Conservation (phyloP, 2,888 invertebrate species). For the Notodonta dromedarius region DNA sequence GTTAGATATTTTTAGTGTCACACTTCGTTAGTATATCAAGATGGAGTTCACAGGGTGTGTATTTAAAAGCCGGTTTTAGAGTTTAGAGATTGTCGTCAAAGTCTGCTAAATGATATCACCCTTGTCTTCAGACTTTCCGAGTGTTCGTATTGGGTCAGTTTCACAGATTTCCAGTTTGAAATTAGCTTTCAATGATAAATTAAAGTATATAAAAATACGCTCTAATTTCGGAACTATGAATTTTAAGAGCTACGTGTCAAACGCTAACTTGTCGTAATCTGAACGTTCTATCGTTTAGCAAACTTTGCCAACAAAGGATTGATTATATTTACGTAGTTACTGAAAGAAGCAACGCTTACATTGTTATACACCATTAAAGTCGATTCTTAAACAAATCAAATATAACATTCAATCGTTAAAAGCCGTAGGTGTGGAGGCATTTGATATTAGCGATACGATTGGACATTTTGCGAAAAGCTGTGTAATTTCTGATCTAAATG, state of each 20-base stretch:
- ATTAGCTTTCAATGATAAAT: too few relatives aligned
- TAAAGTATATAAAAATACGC: too few relatives aligned
- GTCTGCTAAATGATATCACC: conserved; percentile 5
- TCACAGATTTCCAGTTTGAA: too few relatives aligned
- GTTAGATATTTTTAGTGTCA: conserved; percentile 19
- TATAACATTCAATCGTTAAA: conserved; percentile 25
- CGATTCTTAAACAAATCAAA: conserved; percentile 34
- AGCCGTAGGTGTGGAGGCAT: conserved; percentile 21
- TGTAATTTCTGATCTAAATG: conserved; percentile 41
- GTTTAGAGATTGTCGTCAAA: conserved; percentile 20
- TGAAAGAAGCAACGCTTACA: conserved; percentile 53
- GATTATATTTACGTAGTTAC: conserved; percentile 32
- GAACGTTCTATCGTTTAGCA: too few relatives aligned
- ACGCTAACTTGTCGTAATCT: too few relatives aligned
- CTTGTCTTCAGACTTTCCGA: too few relatives aligned
- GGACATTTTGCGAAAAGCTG: conserved; percentile 30
- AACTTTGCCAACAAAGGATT: conserved; percentile 9
- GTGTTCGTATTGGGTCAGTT: too few relatives aligned
- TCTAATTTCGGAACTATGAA: too few relatives aligned
- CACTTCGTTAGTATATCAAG: conserved; percentile 32
- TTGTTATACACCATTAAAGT: conserved; percentile 48
- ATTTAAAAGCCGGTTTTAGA: conserved; percentile 35
- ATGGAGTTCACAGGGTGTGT: conserved; percentile 65
- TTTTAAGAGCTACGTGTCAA: too few relatives aligned
- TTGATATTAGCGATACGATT: conserved; percentile 33